Evolutionary conservation across 2,797 vertebrate genomes (phyloP), one percentile per base, ranked within the genome.

Genomic region (Thalassophryne amazonica): DNA sequence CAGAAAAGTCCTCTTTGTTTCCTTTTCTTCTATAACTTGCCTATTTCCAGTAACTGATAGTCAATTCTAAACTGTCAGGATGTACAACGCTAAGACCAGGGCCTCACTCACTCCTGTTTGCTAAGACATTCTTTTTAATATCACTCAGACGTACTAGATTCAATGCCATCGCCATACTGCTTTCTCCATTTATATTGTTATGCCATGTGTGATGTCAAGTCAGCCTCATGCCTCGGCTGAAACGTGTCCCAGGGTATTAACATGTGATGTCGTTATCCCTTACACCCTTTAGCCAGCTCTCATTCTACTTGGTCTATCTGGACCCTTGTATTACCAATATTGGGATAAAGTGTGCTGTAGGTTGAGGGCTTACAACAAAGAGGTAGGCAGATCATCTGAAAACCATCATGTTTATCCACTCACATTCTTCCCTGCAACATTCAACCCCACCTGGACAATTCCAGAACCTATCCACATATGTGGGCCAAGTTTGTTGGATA

Each of bases 321-420:
- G 78, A 85, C 81, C 87, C 31, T 79, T 78, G 77, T 82, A 73
- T 83, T 78, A 45, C 64, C 70, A 73, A 67, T 88, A 83, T 80
- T 90, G 84, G 88, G 73, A 88, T 82, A 89, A 80, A 82, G 68
- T 87, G 81, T 83, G 47, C 77, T 85, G 73, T 86, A 85, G 80
- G 49, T 78, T 84, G 73, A 73, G 73, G 58, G 73, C 80, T 84
- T 76, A 29, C 81, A 78, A 66, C 71, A 76, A 72, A 41, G 81
- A 88, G 85, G 88, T 87, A 88, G 84, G 86, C 74, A 1, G 73
- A 71, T 71, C 80, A 74, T 74, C 65, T 52, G 52, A 77, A 69
- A 73, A 72, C 32, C 58, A 71, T 66, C 53, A 65, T 66, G 68
- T 53, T 52, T 72, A 35, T 60, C 33, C 59, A 76, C 77, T 64